Conservation (phyloP, 2,797 vertebrate species). For the Holocentrus rufus region DNA sequence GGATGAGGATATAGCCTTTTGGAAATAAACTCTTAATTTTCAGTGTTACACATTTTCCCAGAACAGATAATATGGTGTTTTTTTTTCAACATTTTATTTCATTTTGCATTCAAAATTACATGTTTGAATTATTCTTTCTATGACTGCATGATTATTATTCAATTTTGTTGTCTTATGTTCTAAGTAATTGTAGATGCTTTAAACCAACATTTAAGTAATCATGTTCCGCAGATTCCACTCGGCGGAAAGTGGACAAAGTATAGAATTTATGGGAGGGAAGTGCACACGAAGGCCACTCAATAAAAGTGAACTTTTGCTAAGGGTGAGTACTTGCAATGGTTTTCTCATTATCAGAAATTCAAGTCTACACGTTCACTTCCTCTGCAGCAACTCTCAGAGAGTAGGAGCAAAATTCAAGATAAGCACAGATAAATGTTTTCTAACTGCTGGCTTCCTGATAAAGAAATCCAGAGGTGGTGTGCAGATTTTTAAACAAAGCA, state of each 20-base stretch:
- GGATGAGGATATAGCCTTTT: neutral
- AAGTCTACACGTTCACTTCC: constrained; percentile 68
- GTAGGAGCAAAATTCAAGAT: constrained; percentile 36
- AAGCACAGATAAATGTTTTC: constrained; percentile 71
- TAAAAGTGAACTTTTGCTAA: constrained; percentile 64
- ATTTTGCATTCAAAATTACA: constrained; percentile 13
- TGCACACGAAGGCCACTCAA: constrained; percentile 50
- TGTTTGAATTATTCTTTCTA: no score
- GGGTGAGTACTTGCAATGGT: constrained; percentile 62
- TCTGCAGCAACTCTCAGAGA: constrained; percentile 54
- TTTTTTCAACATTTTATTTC: neutral
- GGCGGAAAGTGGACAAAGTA: constrained; percentile 27
- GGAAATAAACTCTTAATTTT: neutral
- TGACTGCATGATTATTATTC: neutral
- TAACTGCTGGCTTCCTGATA: constrained; percentile 76
- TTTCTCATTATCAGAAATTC: constrained; percentile 76
- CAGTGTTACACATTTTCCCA: no score
- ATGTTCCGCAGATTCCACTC: constrained; percentile 20
- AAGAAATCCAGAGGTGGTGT: constrained; percentile 74
- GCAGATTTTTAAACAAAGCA: constrained; percentile 76
- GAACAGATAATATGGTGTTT: no score
- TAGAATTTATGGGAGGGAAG: constrained; percentile 42
- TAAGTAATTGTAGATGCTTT: neutral
- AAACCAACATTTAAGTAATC: constrained; percentile 13
- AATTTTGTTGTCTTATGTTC: constrained; percentile 3